Conservation (phyloP, 2,888 invertebrate genomes). For the Thyatira batis region DNA sequence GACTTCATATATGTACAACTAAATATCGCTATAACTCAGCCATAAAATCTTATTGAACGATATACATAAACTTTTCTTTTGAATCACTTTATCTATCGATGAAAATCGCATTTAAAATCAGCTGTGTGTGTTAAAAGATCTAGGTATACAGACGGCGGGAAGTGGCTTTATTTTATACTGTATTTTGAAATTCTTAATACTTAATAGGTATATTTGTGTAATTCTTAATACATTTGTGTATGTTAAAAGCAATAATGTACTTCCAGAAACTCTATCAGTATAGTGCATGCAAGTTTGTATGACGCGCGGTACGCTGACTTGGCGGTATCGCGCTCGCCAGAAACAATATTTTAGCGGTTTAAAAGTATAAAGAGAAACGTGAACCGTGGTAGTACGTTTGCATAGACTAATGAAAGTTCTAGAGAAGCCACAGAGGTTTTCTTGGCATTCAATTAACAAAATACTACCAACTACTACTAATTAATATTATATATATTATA, state of each 20-base stretch:
- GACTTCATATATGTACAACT: too few relatives aligned
- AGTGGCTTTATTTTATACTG: background rate
- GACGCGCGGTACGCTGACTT: slow-evolving; percentile 51
- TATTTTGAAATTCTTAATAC: background rate
- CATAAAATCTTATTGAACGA: too few relatives aligned
- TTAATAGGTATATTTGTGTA: too few relatives aligned
- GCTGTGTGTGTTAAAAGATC: too few relatives aligned
- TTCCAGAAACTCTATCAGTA: slow-evolving; percentile 32
- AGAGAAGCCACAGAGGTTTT: too few relatives aligned
- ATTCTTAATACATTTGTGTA: background rate
- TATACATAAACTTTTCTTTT: too few relatives aligned
- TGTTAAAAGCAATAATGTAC: slow-evolving; percentile 11
- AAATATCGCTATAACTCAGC: too few relatives aligned
- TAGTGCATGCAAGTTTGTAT: slow-evolving; percentile 32
- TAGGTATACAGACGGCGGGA: too few relatives aligned
- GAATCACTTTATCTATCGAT: too few relatives aligned
- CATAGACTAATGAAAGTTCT: background rate
- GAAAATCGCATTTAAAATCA: too few relatives aligned
- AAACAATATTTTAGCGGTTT: slow-evolving; percentile 76
- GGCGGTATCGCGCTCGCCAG: slow-evolving; percentile 65
- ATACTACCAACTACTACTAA: too few relatives aligned
- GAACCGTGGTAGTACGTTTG: slow-evolving; percentile 22
- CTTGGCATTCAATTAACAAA: background rate
- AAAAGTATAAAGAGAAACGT: slow-evolving; percentile 66
- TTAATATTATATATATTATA: too few relatives aligned